Evolutionary conservation across 2,888 invertebrate species (phyloP).

Genomic region (Hydrotaea cyrtoneurina): DNA sequence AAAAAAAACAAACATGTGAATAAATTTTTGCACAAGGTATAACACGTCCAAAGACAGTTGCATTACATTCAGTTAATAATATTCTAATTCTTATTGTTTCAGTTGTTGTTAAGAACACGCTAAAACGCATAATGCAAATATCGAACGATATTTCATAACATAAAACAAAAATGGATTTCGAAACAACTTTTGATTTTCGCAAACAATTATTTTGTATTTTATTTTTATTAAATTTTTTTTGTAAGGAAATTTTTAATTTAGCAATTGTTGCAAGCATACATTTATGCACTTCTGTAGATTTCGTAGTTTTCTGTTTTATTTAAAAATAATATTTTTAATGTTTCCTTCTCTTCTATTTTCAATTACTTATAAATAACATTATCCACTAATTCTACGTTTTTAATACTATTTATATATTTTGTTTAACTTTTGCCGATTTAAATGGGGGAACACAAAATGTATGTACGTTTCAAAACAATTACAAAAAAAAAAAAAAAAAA

Average conservation of each 20-base stretch:
- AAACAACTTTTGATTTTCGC: slow-evolving; percentile 18
- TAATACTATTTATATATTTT: slow-evolving; percentile 34
- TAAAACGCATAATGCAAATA: slow-evolving; percentile 29
- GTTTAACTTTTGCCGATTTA: neutral
- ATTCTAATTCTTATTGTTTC: neutral
- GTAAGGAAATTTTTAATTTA: slow-evolving; percentile 41
- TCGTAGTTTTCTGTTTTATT: slow-evolving; percentile 42
- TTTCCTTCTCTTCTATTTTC: slow-evolving; percentile 39
- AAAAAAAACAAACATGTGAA: slow-evolving; percentile 69
- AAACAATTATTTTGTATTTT: slow-evolving; percentile 62
- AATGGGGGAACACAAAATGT: slow-evolving; percentile 13
- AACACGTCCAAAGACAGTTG: slow-evolving; percentile 29
- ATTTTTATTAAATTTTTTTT: slow-evolving; percentile 32
- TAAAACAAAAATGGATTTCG: neutral
- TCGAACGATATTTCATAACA: neutral
- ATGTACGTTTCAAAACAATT: neutral
- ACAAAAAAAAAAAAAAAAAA: slow-evolving; percentile 3
- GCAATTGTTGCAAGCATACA: slow-evolving; percentile 66
- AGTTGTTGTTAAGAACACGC: slow-evolving; percentile 49
- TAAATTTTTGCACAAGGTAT: slow-evolving; percentile 66
- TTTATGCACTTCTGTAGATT: slow-evolving; percentile 23
- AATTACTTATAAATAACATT: slow-evolving; percentile 71
- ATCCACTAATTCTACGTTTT: slow-evolving; percentile 19
- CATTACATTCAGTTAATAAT: slow-evolving; percentile 9
- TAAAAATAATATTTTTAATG: slow-evolving; percentile 56